phyloP scores from a whole-genome alignment of 1,140 invertebrate species.

The Chionoecetes opilio region DNA sequence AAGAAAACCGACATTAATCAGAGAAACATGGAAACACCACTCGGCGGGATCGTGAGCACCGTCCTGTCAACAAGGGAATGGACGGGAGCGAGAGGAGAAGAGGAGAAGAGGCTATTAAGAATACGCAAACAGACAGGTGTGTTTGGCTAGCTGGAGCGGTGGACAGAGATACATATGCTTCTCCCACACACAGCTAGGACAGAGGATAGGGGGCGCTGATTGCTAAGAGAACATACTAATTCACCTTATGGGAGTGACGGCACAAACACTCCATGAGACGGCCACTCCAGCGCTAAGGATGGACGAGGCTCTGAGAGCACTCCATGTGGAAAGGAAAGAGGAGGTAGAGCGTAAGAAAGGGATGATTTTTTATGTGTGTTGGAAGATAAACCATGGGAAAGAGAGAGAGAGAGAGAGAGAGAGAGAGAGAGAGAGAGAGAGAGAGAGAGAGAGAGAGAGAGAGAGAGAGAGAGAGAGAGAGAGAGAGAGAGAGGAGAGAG shows the following conservation, averaged over 20 bases:
- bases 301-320: neutral
- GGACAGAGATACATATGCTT: constrained; percentile 57
- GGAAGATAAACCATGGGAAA: too few relatives aligned
- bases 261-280: constrained; percentile 43
- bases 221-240: constrained; percentile 59
- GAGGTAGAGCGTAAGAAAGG: neutral
- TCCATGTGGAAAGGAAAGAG: neutral
- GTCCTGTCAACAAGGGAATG: neutral
- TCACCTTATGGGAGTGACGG: constrained; percentile 30
- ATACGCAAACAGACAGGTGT: constrained; percentile 42
- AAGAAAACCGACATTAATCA: neutral
- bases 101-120: constrained; percentile 25
- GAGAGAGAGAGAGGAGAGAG: too few relatives aligned
- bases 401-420: too few relatives aligned
- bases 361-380: neutral
- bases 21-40: neutral
- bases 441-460: too few relatives aligned
- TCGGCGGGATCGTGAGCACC: neutral
- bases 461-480: too few relatives aligned
- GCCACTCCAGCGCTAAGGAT: neutral
- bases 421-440: too few relatives aligned
- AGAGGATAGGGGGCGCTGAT: constrained; percentile 41
- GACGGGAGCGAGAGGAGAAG: neutral
- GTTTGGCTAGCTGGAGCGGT: constrained; percentile 45
- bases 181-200: neutral